phyloP scores from a whole-genome alignment of 2,113 vertebrate species.

The Phylloscopus trochiloides region DNA sequence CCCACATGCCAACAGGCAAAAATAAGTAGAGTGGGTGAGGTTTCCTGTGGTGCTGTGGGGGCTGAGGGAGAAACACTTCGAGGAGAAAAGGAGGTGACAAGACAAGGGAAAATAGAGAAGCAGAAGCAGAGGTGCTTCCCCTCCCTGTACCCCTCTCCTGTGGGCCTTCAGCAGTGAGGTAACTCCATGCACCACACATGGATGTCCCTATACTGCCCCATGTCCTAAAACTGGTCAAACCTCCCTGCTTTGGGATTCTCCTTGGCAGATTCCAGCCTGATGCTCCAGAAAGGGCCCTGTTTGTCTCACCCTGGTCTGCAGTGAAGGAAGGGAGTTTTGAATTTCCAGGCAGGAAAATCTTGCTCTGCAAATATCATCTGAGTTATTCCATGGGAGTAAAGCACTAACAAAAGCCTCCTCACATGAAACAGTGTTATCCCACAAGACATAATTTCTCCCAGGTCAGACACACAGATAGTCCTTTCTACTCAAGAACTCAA shows the following conservation, averaged over 20 bases:
- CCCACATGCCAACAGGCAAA: slow-evolving; percentile 51
- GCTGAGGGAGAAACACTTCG: slow-evolving; percentile 10
- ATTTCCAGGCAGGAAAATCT: background rate
- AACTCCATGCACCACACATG: accelerated
- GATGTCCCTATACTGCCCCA: accelerated
- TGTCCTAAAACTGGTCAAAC: background rate
- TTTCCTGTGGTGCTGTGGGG: slow-evolving; percentile 37
- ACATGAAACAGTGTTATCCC: background rate
- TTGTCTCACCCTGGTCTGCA: accelerated
- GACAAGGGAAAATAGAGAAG: background rate
- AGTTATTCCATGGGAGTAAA: background rate
- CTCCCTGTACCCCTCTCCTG: background rate
- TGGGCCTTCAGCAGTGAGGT: accelerated
- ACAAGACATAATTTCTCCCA: background rate
- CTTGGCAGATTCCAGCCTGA: background rate
- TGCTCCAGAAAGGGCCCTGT: background rate
- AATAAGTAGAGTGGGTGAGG: slow-evolving; percentile 47
- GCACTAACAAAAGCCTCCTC: background rate
- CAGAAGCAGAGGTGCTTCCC: background rate
- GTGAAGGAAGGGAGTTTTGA: background rate
- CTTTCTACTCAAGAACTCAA: background rate
- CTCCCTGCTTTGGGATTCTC: background rate
- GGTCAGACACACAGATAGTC: background rate
- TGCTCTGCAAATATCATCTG: background rate
- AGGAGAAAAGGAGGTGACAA: background rate